phyloP scores from a whole-genome alignment of 1,140 invertebrate species.

The Drosophila athabasca region DNA sequence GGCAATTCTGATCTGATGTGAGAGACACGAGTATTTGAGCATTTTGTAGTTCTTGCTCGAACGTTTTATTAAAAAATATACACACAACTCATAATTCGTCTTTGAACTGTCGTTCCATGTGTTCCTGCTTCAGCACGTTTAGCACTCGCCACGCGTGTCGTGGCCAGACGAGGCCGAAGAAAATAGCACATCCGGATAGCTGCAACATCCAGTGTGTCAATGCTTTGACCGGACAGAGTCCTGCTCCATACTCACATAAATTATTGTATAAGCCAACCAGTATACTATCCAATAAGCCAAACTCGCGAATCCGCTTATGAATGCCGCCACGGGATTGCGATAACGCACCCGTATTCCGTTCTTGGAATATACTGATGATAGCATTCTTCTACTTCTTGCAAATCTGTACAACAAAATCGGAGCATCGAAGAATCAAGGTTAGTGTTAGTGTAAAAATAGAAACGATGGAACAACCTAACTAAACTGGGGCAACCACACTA shows the following conservation, averaged over 20 bases:
- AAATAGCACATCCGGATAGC: slow-evolving; percentile 34
- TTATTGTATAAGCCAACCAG: slow-evolving; percentile 34
- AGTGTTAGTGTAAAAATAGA: too few species aligned
- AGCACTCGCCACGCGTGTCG: slow-evolving; percentile 26
- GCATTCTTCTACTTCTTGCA: too few species aligned
- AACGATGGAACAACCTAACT: too few species aligned
- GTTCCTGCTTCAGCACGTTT: slow-evolving; percentile 46
- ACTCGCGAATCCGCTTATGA: slow-evolving; percentile 24
- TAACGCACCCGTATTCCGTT: slow-evolving; percentile 13
- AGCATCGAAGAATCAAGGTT: too few species aligned
- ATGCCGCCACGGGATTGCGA: slow-evolving; percentile 28
- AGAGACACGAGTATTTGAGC: slow-evolving; percentile 49
- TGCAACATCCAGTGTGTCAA: slow-evolving; percentile 5
- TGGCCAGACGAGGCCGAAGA: slow-evolving; percentile 48
- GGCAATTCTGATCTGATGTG: slow-evolving; percentile 67
- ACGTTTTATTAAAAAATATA: slow-evolving; percentile 65
- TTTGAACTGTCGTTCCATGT: slow-evolving; percentile 50
- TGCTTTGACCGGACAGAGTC: too few species aligned
- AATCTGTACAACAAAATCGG: too few species aligned
- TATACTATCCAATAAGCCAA: slow-evolving; percentile 45
- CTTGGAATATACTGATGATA: neutral
- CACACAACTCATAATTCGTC: slow-evolving; percentile 49
- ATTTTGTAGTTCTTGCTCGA: slow-evolving; percentile 59
- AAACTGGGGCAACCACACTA: too few species aligned
- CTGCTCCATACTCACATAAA: slow-evolving; percentile 33